Evolutionary conservation across 2,797 vertebrate genomes (phyloP).

Genomic region (Muraenolepis orangiensis): DNA sequence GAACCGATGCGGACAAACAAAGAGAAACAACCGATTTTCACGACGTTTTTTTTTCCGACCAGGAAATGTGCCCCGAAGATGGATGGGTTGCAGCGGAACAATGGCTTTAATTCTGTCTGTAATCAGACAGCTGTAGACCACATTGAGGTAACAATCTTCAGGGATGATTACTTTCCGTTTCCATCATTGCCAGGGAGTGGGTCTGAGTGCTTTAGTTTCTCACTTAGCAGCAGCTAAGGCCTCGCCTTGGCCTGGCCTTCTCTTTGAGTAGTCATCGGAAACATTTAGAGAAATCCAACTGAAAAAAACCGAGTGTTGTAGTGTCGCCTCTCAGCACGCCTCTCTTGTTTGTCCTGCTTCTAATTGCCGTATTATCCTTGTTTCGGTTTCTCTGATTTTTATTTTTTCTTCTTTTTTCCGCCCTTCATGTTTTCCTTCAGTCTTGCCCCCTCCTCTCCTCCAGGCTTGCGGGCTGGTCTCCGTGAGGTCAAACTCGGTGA

Average conservation of each 20-base stretch:
- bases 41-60: neutral
- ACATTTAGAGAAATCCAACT: slow-evolving; percentile 30
- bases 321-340: neutral
- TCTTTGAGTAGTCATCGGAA: slow-evolving; percentile 11
- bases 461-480: slow-evolving; percentile 15
- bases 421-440: no score
- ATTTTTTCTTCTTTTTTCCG: neutral
- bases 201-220: slow-evolving; percentile 43
- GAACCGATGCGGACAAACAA: slow-evolving; percentile 30
- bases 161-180: slow-evolving; percentile 43
- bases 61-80: slow-evolving; percentile 23
- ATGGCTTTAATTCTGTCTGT: slow-evolving; percentile 11
- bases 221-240: slow-evolving; percentile 15
- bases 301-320: neutral
- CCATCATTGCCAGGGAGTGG: slow-evolving; percentile 36
- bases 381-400: slow-evolving; percentile 1
- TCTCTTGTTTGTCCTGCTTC: slow-evolving; percentile 18
- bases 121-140: slow-evolving; percentile 20
- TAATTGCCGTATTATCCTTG: slow-evolving; percentile 2
- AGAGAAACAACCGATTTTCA: slow-evolving; percentile 11
- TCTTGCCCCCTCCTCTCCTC: neutral
- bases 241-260: slow-evolving; percentile 34
- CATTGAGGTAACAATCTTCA: slow-evolving; percentile 34
- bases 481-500: slow-evolving; percentile 21
- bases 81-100: neutral